phyloP scores from a whole-genome alignment of 1,140 invertebrate genomes.

The Drosophila tropicalis region DNA sequence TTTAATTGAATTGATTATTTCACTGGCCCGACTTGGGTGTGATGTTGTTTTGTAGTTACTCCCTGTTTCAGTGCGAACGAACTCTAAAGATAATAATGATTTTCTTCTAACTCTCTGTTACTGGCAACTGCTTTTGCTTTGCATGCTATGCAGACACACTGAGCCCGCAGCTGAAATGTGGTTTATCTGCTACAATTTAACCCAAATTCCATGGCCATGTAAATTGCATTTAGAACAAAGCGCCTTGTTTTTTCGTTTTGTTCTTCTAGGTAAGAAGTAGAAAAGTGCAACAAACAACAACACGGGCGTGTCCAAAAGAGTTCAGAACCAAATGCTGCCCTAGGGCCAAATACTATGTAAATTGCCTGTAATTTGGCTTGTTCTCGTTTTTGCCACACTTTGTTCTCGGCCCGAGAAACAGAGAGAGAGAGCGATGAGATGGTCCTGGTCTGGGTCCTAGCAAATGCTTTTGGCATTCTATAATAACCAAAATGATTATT shows the following conservation, averaged over 20 bases:
- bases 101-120: conserved; percentile 38
- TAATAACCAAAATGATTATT: conserved; percentile 75
- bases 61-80: conserved; percentile 5
- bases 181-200: conserved; percentile 79
- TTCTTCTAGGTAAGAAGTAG: background rate
- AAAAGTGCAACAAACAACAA: conserved; percentile 68
- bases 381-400: conserved; percentile 58
- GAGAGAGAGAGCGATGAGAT: no score
- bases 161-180: conserved; percentile 60
- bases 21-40: conserved; percentile 68
- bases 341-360: conserved; percentile 59
- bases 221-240: conserved; percentile 77
- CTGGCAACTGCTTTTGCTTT: conserved; percentile 38
- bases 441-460: background rate
- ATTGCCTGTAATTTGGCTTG: conserved; percentile 75
- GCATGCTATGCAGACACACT: conserved; percentile 32
- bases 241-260: conserved; percentile 28
- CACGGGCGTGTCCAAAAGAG: conserved; percentile 46
- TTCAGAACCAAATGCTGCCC: conserved; percentile 45
- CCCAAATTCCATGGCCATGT: conserved; percentile 69
- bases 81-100: conserved; percentile 63
- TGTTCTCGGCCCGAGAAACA: conserved; percentile 21
- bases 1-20: conserved; percentile 82
- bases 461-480: conserved; percentile 72
- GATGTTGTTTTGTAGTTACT: conserved; percentile 64